phyloP scores from a whole-genome alignment of 2,797 vertebrate species.

The Coendou prehensilis region DNA sequence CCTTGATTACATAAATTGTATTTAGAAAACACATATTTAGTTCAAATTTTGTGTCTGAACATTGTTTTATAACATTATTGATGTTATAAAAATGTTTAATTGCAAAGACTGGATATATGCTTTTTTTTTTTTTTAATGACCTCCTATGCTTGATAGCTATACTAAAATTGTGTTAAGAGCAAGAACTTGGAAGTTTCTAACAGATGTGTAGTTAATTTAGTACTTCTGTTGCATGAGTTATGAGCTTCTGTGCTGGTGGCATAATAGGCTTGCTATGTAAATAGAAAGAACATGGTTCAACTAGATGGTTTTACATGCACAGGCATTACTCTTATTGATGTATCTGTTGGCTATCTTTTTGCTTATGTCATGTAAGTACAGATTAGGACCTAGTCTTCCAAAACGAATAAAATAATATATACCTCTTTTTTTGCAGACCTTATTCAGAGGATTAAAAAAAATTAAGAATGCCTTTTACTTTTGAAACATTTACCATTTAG shows the following conservation, averaged over 20 bases:
- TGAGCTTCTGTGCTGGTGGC: constrained; percentile 41
- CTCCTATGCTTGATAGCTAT: constrained; percentile 71
- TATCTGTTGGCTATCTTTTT: constrained; percentile 67
- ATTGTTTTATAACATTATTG: neutral
- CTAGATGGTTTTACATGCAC: neutral
- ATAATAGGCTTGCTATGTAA: constrained; percentile 56
- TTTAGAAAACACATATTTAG: constrained; percentile 69
- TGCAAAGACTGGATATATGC: constrained; percentile 68
- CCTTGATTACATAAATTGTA: constrained; percentile 76
- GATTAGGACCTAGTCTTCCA: constrained; percentile 54
- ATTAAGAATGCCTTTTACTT: constrained; percentile 75
- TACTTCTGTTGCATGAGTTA: constrained; percentile 29
- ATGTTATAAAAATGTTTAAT: constrained; percentile 58
- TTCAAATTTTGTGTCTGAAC: constrained; percentile 76
- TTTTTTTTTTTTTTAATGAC: constrained; percentile 69
- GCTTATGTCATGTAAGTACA: constrained; percentile 35
- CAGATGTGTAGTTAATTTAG: constrained; percentile 55
- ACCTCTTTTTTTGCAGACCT: neutral
- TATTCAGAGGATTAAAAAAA: constrained; percentile 64
- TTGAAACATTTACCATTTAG: constrained; percentile 71
- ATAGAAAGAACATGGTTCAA: constrained; percentile 32
- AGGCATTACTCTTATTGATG: constrained; percentile 61
- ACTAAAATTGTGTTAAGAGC: constrained; percentile 69
- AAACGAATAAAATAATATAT: neutral
- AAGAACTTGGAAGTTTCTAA: constrained; percentile 69